Evolutionary conservation across 23 tunicate genomes (phyloP).

Genomic region (Styela clava): DNA sequence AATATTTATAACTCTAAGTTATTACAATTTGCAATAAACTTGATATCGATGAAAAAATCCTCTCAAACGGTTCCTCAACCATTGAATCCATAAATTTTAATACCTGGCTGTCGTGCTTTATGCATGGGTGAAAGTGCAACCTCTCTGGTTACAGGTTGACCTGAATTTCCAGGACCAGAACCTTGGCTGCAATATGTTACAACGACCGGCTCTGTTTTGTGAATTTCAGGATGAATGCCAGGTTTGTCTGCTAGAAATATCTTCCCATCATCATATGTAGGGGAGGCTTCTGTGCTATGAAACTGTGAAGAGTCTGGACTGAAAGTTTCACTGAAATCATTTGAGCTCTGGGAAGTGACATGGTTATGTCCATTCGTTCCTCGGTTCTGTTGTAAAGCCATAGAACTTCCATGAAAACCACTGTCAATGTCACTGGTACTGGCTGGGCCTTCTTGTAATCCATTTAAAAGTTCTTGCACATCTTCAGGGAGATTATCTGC

Average conservation of each 20-base stretch:
- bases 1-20: too few relatives aligned
- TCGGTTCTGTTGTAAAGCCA: conserved; percentile 17
- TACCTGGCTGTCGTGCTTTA: neutral
- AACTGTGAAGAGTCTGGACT: conserved; percentile 1
- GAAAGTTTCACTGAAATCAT: conserved; percentile 18
- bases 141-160: neutral
- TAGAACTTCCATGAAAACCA: conserved; percentile 80
- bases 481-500: conserved; percentile 12
- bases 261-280: neutral
- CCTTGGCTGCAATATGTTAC: neutral
- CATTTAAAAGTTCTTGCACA: conserved; percentile 21
- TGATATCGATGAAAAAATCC: too few relatives aligned
- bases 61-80: too few relatives aligned
- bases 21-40: too few relatives aligned
- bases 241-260: neutral
- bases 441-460: conserved; percentile 26
- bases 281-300: neutral
- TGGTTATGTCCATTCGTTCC: conserved; percentile 19
- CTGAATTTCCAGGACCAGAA: neutral
- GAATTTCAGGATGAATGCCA: neutral
- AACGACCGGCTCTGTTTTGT: neutral
- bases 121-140: neutral
- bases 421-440: conserved; percentile 74
- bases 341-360: conserved; percentile 55
- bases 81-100: too few relatives aligned